Percentiles rank a stretch among this genome's conserved stretches.
phyloP scores from a whole-genome alignment of 2,113 vertebrate species.

The Elephantulus edwardii region DNA sequence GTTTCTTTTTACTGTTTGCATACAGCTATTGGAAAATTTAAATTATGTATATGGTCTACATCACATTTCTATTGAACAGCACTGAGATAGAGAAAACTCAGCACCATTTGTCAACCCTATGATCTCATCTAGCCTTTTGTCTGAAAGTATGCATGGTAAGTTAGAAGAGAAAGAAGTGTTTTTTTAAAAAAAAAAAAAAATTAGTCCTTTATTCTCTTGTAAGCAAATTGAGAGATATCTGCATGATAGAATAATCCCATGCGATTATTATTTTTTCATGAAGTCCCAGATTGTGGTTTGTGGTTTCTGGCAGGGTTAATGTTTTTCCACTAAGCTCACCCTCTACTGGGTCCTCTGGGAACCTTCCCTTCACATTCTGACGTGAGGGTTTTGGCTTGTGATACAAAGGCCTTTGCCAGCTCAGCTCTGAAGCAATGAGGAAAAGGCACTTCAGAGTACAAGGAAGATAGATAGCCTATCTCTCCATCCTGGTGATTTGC shows the following conservation, averaged over 20 bases:
- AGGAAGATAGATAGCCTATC: constrained; percentile 38
- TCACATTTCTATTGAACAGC: not conserved
- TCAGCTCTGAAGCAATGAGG: constrained; percentile 38
- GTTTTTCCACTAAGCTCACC: constrained; percentile 38
- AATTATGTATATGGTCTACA: not conserved
- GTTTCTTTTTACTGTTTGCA: constrained; percentile 6
- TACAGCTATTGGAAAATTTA: not conserved
- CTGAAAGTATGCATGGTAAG: not conserved
- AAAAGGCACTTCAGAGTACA: constrained; percentile 23
- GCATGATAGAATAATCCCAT: constrained; percentile 14
- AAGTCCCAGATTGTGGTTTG: constrained; percentile 55
- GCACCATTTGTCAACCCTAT: not conserved
- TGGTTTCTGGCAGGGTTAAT: constrained; percentile 40
- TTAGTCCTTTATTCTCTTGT: not conserved
- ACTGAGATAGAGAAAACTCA: not conserved
- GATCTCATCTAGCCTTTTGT: not conserved
- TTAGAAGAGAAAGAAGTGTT: not conserved
- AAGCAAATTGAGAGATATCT: not conserved
- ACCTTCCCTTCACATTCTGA: constrained; percentile 1
- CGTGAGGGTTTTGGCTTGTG: not conserved
- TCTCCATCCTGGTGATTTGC: not conserved
- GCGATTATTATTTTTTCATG: constrained; percentile 55
- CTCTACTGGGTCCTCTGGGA: constrained; percentile 6
- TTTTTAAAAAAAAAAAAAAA: no score
- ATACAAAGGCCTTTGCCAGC: constrained; percentile 11